A percentile compares a stretch with the other conserved stretches of the same genome.
Evolutionary conservation across 2,888 invertebrate genomes (phyloP).

Genomic region (Brachyptera putata): DNA sequence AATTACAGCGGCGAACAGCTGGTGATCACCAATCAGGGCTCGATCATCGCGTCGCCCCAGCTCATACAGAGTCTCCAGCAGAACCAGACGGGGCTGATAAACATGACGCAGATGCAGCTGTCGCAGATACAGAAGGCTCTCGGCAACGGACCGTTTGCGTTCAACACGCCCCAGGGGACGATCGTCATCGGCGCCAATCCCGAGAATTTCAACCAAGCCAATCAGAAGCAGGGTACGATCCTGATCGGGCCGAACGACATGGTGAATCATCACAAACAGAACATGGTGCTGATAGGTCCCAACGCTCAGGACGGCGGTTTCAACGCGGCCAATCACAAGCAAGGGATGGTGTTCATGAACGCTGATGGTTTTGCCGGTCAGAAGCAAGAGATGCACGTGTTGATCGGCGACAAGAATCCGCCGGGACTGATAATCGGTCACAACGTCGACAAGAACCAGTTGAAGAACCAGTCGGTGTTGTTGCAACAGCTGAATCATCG

Average conservation of each 20-base stretch:
- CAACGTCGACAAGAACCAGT: background rate
- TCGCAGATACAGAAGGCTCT: constrained; percentile 26
- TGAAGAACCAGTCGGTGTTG: constrained; percentile 24
- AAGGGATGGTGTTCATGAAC: constrained; percentile 13
- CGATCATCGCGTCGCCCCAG: constrained; percentile 28
- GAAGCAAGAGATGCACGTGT: constrained; percentile 21
- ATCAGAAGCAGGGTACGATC: constrained; percentile 1
- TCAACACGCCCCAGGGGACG: constrained; percentile 29
- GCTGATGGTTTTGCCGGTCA: background rate
- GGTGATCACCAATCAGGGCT: constrained; percentile 30
- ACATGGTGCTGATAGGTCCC: constrained; percentile 9
- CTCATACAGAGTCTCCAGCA: constrained; percentile 29
- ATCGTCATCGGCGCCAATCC: constrained; percentile 25
- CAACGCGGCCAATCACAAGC: background rate
- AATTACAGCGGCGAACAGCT: constrained; percentile 28
- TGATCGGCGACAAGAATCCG: constrained; percentile 7
- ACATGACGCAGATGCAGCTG: constrained; percentile 30
- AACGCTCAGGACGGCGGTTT: background rate
- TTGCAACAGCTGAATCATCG: constrained; percentile 31
- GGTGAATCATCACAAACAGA: background rate
- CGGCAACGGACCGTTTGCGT: constrained; percentile 25
- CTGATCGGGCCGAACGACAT: background rate
- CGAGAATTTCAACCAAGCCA: background rate
- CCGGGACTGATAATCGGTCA: constrained; percentile 7
- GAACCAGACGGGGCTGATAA: constrained; percentile 28